These are phyloP conservation scores for Idaea dimidiata DNA, from an alignment of 2,888 invertebrate species.

Conservation along the genomic window DNA sequence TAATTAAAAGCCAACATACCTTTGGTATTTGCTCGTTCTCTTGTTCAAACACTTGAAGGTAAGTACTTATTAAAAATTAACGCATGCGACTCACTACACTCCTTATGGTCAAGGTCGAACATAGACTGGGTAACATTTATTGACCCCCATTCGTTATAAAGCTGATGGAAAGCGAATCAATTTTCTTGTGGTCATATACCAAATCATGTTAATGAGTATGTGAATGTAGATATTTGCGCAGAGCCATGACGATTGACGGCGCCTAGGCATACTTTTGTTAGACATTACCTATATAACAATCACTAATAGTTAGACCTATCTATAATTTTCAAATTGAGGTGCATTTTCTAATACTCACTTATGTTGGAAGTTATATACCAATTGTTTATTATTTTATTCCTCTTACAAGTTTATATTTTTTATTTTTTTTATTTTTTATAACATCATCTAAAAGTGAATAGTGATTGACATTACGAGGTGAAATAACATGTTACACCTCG, in stretches of 20 bases:
- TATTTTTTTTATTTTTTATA: too few species aligned
- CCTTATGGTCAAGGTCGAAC: constrained; percentile 49
- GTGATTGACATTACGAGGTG: too few species aligned
- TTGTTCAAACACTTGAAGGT: constrained; percentile 17
- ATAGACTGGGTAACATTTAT: constrained; percentile 44
- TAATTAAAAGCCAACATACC: constrained; percentile 35
- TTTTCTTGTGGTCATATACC: constrained; percentile 61
- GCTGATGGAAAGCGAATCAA: constrained; percentile 58
- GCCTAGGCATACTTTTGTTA: background rate
- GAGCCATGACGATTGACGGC: constrained; percentile 40
- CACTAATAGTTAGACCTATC: background rate
- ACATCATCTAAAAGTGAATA: too few species aligned
- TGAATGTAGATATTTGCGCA: constrained; percentile 40
- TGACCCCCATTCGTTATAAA: constrained; percentile 61
- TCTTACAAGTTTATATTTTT: too few species aligned
- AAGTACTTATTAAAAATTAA: constrained; percentile 17
- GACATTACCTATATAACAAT: background rate
- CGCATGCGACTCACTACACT: constrained; percentile 13
- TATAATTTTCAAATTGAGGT: background rate
- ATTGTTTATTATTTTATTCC: background rate
- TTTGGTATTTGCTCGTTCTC: constrained; percentile 19
- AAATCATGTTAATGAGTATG: constrained; percentile 68
- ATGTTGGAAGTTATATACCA: background rate
- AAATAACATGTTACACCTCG: too few species aligned
- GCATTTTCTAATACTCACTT: background rate